Evolutionary conservation across 2,797 vertebrate genomes (phyloP).

Genomic region (Aldrovandia affinis): DNA sequence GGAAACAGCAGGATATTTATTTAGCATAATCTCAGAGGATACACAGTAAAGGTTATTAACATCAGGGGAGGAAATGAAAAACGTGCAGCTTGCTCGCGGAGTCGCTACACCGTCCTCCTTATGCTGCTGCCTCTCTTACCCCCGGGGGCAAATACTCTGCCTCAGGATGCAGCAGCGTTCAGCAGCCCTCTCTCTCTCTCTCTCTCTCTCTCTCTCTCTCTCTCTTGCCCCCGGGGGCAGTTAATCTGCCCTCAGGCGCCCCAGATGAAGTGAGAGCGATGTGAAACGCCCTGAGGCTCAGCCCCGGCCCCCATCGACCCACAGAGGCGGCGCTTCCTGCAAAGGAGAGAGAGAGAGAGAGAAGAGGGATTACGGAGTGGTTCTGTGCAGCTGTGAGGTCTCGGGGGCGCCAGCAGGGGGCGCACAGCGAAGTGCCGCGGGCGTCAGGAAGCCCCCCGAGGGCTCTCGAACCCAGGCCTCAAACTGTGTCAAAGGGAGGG

Average conservation of each 20-base stretch:
- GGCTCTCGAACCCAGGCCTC: neutral
- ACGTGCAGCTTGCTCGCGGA: neutral
- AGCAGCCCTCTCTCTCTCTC: conserved; percentile 17
- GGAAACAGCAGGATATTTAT: neutral
- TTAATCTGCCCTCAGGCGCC: conserved; percentile 46
- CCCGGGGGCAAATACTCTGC: neutral
- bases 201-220: neutral
- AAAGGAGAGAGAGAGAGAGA: no score
- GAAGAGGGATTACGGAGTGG: conserved; percentile 7
- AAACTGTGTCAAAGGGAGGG: neutral
- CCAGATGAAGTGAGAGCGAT: conserved; percentile 52
- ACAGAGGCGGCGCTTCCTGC: conserved; percentile 60
- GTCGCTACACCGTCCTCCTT: neutral
- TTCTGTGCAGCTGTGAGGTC: neutral
- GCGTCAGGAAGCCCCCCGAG: neutral
- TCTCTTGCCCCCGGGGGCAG: conserved; percentile 28
- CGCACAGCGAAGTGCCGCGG: neutral
- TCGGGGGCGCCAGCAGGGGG: neutral
- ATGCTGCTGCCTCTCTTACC: no score
- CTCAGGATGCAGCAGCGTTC: neutral
- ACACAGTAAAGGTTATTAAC: neutral
- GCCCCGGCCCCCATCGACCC: conserved; percentile 49
- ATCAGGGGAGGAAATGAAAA: neutral
- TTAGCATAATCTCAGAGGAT: conserved; percentile 4
- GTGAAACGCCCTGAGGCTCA: conserved; percentile 54